Base-by-base conservation (phyloP, 2,888 invertebrate genomes). In the Lithophane ornitopus region DNA sequence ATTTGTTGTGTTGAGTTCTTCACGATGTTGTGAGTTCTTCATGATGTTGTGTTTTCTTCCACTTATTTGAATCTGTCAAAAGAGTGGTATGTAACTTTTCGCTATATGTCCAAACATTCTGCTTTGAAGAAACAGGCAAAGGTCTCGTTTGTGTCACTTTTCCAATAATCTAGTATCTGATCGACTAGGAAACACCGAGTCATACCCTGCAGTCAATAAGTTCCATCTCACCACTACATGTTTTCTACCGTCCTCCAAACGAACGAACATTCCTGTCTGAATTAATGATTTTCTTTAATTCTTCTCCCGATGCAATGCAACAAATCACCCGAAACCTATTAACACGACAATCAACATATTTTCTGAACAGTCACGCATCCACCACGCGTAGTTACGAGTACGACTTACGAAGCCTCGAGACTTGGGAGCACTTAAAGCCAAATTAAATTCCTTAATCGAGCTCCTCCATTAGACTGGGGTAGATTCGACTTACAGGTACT, bases 391-490 rank as follows among this genome's bases (percentile, higher is more conserved):
- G 73, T 63, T 61, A 61, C 65, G 63, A 52, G 46, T 61, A 58
- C 72, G 66, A 68, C 56, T 58, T 52, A 79, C 71, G 61, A 66
- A 26, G 26, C 58, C 2, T 63, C 41, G 52, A 26, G 62, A 8
- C 70, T 62, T 14, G 70, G 71, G 65, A 80, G 76, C 76, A 83
- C 84, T 82, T 49, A 59, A 19, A 49, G 46, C 69, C 58, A 82
- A 82, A 82, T 82, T 83, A 82, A 82, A 82, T 82, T 82, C 82
- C 66, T 70, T 19, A 61, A 81, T 78, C 78, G 74, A 46, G 68
- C 58, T 44, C 75, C 22, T 44, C 72, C 76, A 83, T 82, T 76
- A 83, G 11, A 44, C 59, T 14, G 62, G 68, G 62, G 69, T 39
- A 34, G 14, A 78, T 73, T 72, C 63, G 49, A 54, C 67, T 63